Conservation (phyloP, 2,113 vertebrate genomes). For the Rattus norvegicus region GRCr8 NC_086029.1:84390501-84391000, state of each 20-base stretch:
- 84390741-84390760: not conserved
- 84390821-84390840: not conserved
- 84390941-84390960: not conserved
- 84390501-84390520: not conserved
- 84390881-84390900: not conserved
- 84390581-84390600: not conserved
- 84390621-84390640: not conserved
- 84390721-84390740: not conserved
- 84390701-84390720: not conserved
- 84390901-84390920: not conserved
- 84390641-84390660: not conserved
- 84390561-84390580: not conserved
- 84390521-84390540: not conserved
- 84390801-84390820: not conserved
- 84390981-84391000: not conserved
- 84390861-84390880: not conserved
- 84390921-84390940: not conserved
- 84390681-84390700: not conserved
- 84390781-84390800: not conserved
- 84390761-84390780: not conserved
- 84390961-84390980: not conserved
- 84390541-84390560: not conserved
- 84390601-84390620: not conserved
- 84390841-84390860: not conserved
- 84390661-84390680: too few species aligned